phyloP scores from a whole-genome alignment of 2,113 vertebrate genomes.

The Ciconia maguari region DNA sequence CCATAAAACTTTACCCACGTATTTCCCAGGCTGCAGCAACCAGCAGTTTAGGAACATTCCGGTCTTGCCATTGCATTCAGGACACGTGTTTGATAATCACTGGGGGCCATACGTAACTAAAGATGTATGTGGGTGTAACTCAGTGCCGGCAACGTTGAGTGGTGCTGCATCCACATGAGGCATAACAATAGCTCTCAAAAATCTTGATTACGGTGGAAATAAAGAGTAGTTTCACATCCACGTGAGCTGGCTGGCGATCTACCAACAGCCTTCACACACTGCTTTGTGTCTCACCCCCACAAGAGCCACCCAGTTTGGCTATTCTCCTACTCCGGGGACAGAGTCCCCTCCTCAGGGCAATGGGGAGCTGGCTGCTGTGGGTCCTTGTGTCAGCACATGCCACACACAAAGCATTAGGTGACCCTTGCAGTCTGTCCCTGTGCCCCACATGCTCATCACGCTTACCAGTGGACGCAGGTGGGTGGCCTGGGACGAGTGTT shows the following conservation, averaged over 20 bases:
- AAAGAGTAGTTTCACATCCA: neutral
- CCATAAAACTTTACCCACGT: neutral
- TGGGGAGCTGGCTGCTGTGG: neutral
- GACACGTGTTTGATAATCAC: neutral
- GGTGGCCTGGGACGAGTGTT: neutral
- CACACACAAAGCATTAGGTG: neutral
- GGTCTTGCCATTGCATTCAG: neutral
- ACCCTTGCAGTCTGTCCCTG: neutral
- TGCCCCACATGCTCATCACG: neutral
- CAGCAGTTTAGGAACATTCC: neutral
- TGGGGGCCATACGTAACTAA: neutral
- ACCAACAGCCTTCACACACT: neutral
- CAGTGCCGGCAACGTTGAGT: neutral
- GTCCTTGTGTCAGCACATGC: accelerated
- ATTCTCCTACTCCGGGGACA: neutral
- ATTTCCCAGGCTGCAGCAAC: neutral
- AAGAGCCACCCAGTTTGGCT: neutral
- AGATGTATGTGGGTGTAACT: neutral
- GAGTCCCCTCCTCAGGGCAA: accelerated
- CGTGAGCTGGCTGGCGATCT: neutral
- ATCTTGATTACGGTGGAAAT: neutral
- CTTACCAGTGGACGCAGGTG: neutral
- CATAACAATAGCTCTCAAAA: neutral
- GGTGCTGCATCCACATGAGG: neutral
- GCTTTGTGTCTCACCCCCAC: neutral